phyloP scores from a whole-genome alignment of 2,888 invertebrate species.

The Agonopterix heracliana region DNA sequence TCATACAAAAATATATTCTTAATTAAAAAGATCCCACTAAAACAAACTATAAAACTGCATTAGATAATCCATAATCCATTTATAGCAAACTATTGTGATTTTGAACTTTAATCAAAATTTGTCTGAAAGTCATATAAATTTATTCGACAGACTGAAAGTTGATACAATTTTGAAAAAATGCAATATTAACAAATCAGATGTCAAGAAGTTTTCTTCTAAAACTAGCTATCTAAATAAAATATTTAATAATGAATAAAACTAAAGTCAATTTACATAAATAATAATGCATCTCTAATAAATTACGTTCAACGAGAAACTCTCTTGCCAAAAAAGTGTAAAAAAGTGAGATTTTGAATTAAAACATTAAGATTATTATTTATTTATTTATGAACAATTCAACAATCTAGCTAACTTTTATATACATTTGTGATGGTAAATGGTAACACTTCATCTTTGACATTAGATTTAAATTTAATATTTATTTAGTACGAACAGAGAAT shows the following conservation, averaged over 20 bases:
- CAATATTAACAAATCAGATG: constrained; percentile 43
- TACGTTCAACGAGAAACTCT: constrained; percentile 16
- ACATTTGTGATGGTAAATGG: constrained; percentile 59
- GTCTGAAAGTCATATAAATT: no score
- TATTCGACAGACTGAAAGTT: no score
- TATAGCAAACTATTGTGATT: constrained; percentile 3
- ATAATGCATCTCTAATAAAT: constrained; percentile 19
- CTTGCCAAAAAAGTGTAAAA: neutral
- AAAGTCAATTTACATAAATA: constrained; percentile 16
- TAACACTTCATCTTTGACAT: constrained; percentile 52
- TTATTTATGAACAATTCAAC: constrained; percentile 47
- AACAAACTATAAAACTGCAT: constrained; percentile 59
- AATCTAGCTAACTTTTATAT: constrained; percentile 54
- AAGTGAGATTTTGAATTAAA: constrained; percentile 6
- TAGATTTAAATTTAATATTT: neutral
- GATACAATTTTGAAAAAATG: constrained; percentile 6
- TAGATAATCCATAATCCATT: constrained; percentile 24
- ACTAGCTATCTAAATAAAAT: constrained; percentile 13
- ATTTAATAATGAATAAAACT: constrained; percentile 7
- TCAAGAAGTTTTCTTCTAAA: constrained; percentile 38
- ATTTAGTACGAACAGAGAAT: neutral
- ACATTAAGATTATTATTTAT: constrained; percentile 20
- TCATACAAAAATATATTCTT: constrained; percentile 74
- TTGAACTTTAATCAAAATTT: neutral
- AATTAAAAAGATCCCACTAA: constrained; percentile 68